These are phyloP conservation scores for Rhodinocichla rosea DNA, from an alignment of 2,113 vertebrate species.

Conservation along the genomic window DNA sequence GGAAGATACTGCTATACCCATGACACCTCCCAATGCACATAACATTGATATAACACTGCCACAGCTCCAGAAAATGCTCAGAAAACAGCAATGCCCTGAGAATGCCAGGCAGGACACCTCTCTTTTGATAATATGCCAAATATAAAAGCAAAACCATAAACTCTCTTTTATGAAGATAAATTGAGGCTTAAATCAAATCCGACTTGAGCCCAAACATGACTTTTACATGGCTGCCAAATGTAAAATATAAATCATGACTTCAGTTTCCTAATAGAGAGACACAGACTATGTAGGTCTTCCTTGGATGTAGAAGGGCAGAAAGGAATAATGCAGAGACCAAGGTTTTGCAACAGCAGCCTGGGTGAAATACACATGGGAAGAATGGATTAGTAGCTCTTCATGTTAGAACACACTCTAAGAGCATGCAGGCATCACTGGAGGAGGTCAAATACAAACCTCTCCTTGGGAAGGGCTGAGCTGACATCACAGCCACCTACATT, in stretches of 20 bases:
- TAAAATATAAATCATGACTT: neutral
- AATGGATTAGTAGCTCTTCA: neutral
- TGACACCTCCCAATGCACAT: neutral
- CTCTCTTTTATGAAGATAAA: neutral
- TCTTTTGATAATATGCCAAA: neutral
- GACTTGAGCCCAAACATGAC: neutral
- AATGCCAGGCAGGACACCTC: neutral
- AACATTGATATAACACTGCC: accelerated
- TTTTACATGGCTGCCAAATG: neutral
- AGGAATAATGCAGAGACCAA: neutral
- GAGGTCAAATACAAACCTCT: neutral
- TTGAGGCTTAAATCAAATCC: neutral
- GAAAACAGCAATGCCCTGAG: neutral
- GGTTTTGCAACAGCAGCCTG: neutral
- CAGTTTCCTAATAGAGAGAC: neutral
- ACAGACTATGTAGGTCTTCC: neutral
- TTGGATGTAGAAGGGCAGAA: neutral
- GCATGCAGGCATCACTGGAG: neutral
- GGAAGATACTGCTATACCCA: neutral
- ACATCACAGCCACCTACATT: accelerated
- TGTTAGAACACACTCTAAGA: neutral
- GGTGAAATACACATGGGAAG: neutral
- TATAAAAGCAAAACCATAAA: neutral
- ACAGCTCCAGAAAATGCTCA: neutral
- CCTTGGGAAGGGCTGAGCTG: neutral